Percentiles rank a stretch among this genome's conserved stretches.
Evolutionary conservation across 2,888 invertebrate genomes (phyloP).

Genomic region (Corythucha ciliata): DNA sequence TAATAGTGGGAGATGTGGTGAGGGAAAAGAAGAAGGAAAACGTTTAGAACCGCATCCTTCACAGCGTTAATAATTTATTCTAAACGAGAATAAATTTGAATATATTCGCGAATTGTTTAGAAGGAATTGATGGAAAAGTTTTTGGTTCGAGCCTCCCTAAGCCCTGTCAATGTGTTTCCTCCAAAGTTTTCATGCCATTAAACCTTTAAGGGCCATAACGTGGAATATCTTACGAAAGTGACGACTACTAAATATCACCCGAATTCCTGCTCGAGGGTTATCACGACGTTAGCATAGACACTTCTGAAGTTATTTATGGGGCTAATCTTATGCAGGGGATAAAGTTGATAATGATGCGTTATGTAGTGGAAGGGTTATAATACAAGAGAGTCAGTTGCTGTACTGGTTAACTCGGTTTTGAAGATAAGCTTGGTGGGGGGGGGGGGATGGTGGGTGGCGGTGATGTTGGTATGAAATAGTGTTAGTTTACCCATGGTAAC

Average conservation of each 20-base stretch:
- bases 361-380: slow-evolving; percentile 28
- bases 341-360: slow-evolving; percentile 31
- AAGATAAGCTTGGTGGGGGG: too few species aligned
- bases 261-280: slow-evolving; percentile 3
- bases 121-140: too few species aligned
- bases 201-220: background rate
- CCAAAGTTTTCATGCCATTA: background rate
- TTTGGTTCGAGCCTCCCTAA: too few species aligned
- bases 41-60: too few species aligned
- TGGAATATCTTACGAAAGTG: background rate
- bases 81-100: too few species aligned
- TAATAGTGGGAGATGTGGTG: too few species aligned
- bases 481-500: slow-evolving; percentile 25
- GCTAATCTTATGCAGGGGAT: slow-evolving; percentile 25
- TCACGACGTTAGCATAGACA: background rate
- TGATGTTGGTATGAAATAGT: slow-evolving; percentile 26
- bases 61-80: too few species aligned
- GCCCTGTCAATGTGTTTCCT: too few species aligned
- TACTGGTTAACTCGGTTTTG: too few species aligned
- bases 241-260: slow-evolving; percentile 6
- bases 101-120: too few species aligned
- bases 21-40: too few species aligned
- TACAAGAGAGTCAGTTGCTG: background rate
- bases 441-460: slow-evolving; percentile 15
- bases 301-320: slow-evolving; percentile 17